Base-by-base conservation (phyloP, 2,797 vertebrate species). In the Gallirallus australis region DNA sequence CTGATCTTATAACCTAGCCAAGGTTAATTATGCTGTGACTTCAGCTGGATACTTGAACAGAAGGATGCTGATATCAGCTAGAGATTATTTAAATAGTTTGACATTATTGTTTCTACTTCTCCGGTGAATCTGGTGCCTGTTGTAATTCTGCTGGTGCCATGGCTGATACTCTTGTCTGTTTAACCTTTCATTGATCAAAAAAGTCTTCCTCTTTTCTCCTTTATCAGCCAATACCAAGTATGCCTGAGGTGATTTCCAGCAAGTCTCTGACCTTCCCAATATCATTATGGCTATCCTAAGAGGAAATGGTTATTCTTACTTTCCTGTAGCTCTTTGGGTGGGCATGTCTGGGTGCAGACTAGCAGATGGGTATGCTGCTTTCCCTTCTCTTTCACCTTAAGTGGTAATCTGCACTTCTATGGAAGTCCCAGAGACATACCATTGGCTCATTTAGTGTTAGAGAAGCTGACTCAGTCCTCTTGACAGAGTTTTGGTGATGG, bases 11-110 rank as follows among this genome's bases (percentile, higher is more conserved):
- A 85, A 57, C 8, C 25, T 27, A 73, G 35, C 3, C 75, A 73
- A 89, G 54, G 63, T 86, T 92, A 86, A 92, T 93, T 82, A 90
- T 82, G 11, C 52, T 70, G 56, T 82, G 56, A 68, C 81, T 94
- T 87, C 48, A 69, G 39, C 24, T 64, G 48, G 59, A 40, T 66
- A 33, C 12, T 90, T 68, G 23, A 94, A 66, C 25, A 93, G 77
- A 82, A 75, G 31, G 71, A 89, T 87, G 68, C 25, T 90, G 82
- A 40, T 93, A 70, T 56, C 60, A 90, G 56, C 48, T 69, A 33
- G 45, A 40, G 50, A 90, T 90, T 91, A 87, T 65, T 30, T 42
- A 81, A 70, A 82, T 56, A 61, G 13, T 86, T 87, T 95, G 11
- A 71, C n/a, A 23, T 8, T 85, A 56, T 24, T 87, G 45, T 70